Percentiles rank a stretch among this genome's conserved stretches.
These are phyloP conservation scores for Amphimedon queenslandica DNA, from an alignment of 37 sponge, comb jelly and placozoan genomes.

Conservation along the genomic window DNA sequence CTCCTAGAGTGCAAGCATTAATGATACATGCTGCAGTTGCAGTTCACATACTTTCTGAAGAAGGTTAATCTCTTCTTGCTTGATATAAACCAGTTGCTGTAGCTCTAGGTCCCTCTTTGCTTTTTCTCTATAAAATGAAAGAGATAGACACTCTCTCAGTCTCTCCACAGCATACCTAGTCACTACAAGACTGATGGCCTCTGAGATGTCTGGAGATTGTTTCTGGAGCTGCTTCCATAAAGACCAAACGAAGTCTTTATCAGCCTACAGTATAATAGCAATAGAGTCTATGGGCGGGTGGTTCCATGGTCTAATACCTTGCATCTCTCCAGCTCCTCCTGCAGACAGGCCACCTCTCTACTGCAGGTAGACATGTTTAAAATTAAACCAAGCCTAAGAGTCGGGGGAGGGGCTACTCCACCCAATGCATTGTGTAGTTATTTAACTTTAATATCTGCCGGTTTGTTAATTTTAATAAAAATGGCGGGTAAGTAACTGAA, in stretches of 20 bases:
- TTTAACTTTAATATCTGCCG: no score
- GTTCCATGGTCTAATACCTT: slow-evolving; percentile 35
- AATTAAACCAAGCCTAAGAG: no score
- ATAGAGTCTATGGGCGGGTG: background rate
- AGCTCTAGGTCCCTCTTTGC: slow-evolving; percentile 21
- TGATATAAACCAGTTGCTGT: background rate
- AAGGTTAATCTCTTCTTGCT: no score
- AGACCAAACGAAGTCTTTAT: slow-evolving; percentile 84
- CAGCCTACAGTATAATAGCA: slow-evolving; percentile 39
- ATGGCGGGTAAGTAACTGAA: no score
- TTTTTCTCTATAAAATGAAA: slow-evolving; percentile 43
- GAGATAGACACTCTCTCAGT: background rate
- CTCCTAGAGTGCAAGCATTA: no score
- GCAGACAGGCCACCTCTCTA: slow-evolving; percentile 3
- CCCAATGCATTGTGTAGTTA: no score
- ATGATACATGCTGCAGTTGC: no score
- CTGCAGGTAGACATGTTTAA: no score
- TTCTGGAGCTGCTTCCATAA: slow-evolving; percentile 77
- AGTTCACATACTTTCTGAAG: no score
- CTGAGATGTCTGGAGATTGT: slow-evolving; percentile 58
- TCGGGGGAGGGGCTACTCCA: no score
- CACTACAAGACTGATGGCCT: slow-evolving; percentile 52
- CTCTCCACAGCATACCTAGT: slow-evolving; percentile 22
- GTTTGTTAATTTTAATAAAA: no score
- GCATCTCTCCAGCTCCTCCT: slow-evolving; percentile 35